A percentile compares a stretch with the other conserved stretches of the same genome.
Conservation (phyloP, 2,113 vertebrate genomes). For the Bufo gargarizans region DNA sequence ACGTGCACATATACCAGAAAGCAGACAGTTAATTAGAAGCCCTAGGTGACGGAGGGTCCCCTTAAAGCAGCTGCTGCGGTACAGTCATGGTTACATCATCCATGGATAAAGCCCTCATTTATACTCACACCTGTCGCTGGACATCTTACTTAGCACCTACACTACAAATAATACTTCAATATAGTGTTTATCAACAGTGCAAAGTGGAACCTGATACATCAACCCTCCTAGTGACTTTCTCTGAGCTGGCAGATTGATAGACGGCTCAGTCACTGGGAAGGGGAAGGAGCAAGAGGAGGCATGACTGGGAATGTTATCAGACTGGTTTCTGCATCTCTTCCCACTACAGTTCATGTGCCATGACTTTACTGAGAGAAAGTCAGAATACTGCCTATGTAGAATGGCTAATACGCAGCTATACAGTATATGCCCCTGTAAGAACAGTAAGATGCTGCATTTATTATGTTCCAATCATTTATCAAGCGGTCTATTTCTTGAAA, state of each 20-base stretch:
- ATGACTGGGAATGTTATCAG: not conserved
- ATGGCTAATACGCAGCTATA: not conserved
- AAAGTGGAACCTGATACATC: not conserved
- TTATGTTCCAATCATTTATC: too few relatives aligned
- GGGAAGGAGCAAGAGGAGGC: not conserved
- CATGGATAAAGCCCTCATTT: conserved; percentile 15
- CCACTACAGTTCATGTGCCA: not conserved
- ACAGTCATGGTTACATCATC: not conserved
- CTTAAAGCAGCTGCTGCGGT: conserved; percentile 36
- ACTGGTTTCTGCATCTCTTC: not conserved
- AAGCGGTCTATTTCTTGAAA: too few relatives aligned
- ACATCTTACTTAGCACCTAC: conserved; percentile 50
- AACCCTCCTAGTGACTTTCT: not conserved
- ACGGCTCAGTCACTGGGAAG: not conserved
- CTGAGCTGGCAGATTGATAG: not conserved
- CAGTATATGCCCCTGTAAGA: not conserved
- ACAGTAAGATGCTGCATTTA: too few relatives aligned
- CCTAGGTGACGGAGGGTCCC: not conserved
- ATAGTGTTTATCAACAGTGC: conserved; percentile 29
- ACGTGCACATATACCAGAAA: not conserved
- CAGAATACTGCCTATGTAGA: not conserved
- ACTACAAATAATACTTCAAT: conserved; percentile 6
- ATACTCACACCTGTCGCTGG: conserved; percentile 43
- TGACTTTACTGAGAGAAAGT: not conserved
- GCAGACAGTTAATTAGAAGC: not conserved